Evolutionary conservation across 2,113 vertebrate species (phyloP).

Genomic region (Meles meles): DNA sequence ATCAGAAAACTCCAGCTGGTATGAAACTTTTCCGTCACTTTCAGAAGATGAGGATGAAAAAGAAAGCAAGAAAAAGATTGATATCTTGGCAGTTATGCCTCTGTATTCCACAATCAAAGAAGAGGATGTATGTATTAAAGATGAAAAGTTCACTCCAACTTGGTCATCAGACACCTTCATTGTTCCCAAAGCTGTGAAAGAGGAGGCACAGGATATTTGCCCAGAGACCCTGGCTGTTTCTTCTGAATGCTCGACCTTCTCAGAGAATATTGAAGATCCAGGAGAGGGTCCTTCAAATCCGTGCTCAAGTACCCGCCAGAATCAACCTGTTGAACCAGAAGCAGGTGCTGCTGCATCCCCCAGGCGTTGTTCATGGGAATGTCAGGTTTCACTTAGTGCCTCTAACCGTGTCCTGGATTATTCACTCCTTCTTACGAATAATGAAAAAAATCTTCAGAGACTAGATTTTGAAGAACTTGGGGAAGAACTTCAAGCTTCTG

Average conservation of each 20-base stretch:
- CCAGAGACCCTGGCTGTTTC: neutral
- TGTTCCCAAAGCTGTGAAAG: conserved; percentile 46
- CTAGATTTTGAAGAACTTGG: conserved; percentile 44
- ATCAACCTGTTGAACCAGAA: conserved; percentile 40
- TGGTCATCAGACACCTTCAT: neutral
- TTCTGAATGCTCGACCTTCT: neutral
- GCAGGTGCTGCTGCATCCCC: neutral
- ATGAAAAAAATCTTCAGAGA: conserved; percentile 32
- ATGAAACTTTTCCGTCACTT: neutral
- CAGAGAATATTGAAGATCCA: conserved; percentile 65
- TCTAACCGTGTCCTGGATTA: neutral
- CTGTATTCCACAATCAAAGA: conserved; percentile 52
- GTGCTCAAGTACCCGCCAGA: neutral
- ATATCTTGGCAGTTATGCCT: neutral
- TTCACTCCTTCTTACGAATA: neutral
- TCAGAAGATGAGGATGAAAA: conserved; percentile 60
- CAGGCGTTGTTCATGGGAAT: neutral
- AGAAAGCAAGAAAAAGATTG: conserved; percentile 56
- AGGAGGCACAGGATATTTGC: neutral
- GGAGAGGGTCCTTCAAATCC: conserved; percentile 68
- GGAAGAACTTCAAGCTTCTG: conserved; percentile 68
- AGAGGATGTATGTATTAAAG: conserved; percentile 40
- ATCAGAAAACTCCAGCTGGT: neutral
- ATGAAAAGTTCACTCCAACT: conserved; percentile 56
- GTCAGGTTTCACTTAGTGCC: neutral